Evolutionary conservation across 1,140 invertebrate species (phyloP), one percentile per base, ranked within the genome.

Genomic region (Aphidius ervi): DNA sequence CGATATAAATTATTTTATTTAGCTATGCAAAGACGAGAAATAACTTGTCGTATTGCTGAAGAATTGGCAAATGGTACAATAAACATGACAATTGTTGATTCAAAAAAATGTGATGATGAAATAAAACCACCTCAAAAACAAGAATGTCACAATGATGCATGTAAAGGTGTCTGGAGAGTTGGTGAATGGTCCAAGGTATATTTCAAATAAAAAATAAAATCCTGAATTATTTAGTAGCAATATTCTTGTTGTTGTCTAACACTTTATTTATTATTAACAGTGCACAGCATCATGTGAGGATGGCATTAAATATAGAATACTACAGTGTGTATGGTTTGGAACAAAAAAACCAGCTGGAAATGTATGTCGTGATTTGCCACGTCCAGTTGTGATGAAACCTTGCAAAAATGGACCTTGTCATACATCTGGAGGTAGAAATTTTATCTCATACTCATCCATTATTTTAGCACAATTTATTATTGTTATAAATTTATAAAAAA

Each of bases 271-370:
- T 40, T 31, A 39, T 61, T 63, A 72, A 49, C 67, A 94, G 92
- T 95, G 93, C 73, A 85, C 87, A 65, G 90, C 89, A 49, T 76
- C 83, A 5, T 95, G 93, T 72, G 79, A 81, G 48, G 83, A 83
- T 31, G 92, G 92, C 3, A 85, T 90, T 49, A 90, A 92, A 75
- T 92, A 92, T 69, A 83, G 93, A 66, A 88, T 90, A 66, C 78
- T 95, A 45, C 88, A 92, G 68, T 96, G 93, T 75, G 91, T 94
- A 54, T 95, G 93, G 93, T 88, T 85, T 67, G 88, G 88, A 46
- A 89, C 87, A 16, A 88, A 89, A 68, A 85, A 88, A 68, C 85
- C 90, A 37, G 91, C 92, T 7, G 91, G 89, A 10, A 89, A 89
- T 67, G 89, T 89, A 20, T 94, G 92, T 75, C 83, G 86, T 61